Evolutionary conservation across 2,888 invertebrate genomes (phyloP).

Genomic region (Oscheius sp.): DNA sequence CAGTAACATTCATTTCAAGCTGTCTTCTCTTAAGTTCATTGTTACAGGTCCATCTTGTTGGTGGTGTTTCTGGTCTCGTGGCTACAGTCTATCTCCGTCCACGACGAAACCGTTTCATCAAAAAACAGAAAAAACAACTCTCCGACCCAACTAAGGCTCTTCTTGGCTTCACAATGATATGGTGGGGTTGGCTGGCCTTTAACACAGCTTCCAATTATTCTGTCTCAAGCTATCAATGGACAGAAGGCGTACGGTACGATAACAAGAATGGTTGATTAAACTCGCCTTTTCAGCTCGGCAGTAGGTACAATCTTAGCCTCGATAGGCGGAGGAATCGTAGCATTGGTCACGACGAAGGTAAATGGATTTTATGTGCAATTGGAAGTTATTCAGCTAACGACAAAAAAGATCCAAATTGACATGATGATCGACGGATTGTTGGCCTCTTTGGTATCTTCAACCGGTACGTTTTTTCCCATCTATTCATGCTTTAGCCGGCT

Average conservation of each 20-base stretch:
- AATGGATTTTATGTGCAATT: conserved; percentile 11
- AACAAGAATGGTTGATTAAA: too few species aligned
- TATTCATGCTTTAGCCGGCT: conserved; percentile 46
- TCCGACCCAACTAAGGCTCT: conserved; percentile 64
- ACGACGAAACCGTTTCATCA: conserved; percentile 54
- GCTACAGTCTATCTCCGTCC: conserved; percentile 63
- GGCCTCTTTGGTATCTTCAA: conserved; percentile 63
- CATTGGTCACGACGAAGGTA: conserved; percentile 27
- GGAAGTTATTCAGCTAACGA: too few species aligned
- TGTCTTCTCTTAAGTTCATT: too few species aligned
- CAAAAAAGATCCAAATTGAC: conserved; percentile 62
- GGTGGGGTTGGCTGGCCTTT: conserved; percentile 67
- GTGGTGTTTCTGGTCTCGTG: conserved; percentile 62
- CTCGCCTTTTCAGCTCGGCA: conserved; percentile 48
- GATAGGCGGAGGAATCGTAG: conserved; percentile 38
- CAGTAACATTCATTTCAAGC: neutral
- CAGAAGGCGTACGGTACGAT: neutral
- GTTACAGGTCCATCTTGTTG: conserved; percentile 57
- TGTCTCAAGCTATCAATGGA: conserved; percentile 59
- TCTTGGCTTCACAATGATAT: conserved; percentile 64
- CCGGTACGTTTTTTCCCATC: conserved; percentile 48
- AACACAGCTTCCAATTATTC: conserved; percentile 66
- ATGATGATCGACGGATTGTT: conserved; percentile 66
- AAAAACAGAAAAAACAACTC: conserved; percentile 54
- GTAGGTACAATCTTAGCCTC: conserved; percentile 60